Evolutionary conservation across 2,797 vertebrate species (phyloP), one percentile per base, ranked within the genome.

Genomic region (Potorous gilbertii): DNA sequence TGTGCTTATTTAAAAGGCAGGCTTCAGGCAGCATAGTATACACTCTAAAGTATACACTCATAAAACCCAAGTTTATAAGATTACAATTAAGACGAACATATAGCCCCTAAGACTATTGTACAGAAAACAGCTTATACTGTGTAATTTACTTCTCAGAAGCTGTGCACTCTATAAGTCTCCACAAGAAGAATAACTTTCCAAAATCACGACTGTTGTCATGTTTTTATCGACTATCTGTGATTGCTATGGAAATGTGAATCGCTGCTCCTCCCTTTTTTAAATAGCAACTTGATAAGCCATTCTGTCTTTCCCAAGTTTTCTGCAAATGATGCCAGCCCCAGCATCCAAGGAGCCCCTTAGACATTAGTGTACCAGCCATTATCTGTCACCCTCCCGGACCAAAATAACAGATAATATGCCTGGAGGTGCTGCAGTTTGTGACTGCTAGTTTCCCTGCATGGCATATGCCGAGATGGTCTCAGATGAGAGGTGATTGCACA

Each of bases 381-480:
- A 98, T 98, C 97, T 97, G 96, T 98, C 98, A 98, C 95, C 97
- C 92, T 97, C 98, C 95, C 97, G 94, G 96, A 98, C 98, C 97
- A 98, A 98, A 98, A 98, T 98, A 98, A 98, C 97, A 98, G 98
- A 98, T 98, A 98, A 98, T 97, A 98, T 97, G 98, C 97, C 98
- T 98, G 96, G 98, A 98, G 98, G 97, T 98, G 95, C 96, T 96
- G 97, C 94, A 5, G 93, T 98, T 98, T 98, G 97, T 97, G 98
- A 97, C 98, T 98, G 98, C 97, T 97, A 97, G 97, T 98, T 98
- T 98, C 96, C 97, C 97, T 55, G 95, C 96, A 91, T 96, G 97
- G 98, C 98, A 98, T 98, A 97, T 98, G 98, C 98, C 98, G 96
- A 95, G 97, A 98, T 96, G 98, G 97, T 97, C 98, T 98, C 96